Evolutionary conservation across 2,888 invertebrate species (phyloP).

Genomic region (Endotricha flammealis): DNA sequence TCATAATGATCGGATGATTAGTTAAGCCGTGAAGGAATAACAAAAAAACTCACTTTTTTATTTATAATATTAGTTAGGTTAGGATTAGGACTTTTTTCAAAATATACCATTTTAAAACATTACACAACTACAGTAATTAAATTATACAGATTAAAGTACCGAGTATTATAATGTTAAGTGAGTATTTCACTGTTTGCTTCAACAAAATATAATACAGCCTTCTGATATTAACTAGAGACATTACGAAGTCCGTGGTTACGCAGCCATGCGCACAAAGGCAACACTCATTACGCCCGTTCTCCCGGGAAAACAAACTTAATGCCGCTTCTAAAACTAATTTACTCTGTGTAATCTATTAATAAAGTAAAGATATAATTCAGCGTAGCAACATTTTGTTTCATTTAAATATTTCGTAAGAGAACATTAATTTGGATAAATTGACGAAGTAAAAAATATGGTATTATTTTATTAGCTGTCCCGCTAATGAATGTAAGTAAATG

Average conservation of each 20-base stretch:
- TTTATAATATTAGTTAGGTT: no score
- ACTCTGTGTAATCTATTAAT: conserved; percentile 10
- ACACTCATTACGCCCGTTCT: conserved; percentile 38
- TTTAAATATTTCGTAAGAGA: no score
- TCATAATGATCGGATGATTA: no score
- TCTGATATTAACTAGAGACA: conserved; percentile 43
- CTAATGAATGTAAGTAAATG: no score
- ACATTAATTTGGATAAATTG: no score
- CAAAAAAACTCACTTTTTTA: no score
- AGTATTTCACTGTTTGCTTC: not conserved
- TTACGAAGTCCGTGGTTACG: conserved; percentile 29
- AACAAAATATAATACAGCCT: conserved; percentile 1
- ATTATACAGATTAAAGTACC: not conserved
- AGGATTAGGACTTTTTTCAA: no score
- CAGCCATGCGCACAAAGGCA: conserved; percentile 36
- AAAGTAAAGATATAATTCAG: conserved; percentile 7
- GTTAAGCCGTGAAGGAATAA: no score
- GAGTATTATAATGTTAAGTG: not conserved
- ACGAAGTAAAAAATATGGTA: no score
- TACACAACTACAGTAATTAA: not conserved
- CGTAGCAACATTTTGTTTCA: no score
- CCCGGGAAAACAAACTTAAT: conserved; percentile 39
- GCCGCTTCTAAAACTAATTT: conserved; percentile 19
- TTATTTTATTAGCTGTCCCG: no score
- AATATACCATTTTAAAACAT: no score